These are phyloP conservation scores for Numenius arquata DNA, from an alignment of 2,113 vertebrate genomes.

Conservation along the genomic window DNA sequence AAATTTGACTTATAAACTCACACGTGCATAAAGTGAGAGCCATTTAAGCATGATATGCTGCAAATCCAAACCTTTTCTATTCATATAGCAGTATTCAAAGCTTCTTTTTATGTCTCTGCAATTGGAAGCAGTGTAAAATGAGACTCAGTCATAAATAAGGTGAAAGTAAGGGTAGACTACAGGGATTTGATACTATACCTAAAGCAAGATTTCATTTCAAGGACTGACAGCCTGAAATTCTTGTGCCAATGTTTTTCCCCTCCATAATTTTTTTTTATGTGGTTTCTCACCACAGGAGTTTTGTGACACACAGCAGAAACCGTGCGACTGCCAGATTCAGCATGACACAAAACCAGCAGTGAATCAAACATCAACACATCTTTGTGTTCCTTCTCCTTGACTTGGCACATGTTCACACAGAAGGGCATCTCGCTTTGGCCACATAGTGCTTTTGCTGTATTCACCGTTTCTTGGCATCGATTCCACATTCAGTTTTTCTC, in stretches of 20 bases:
- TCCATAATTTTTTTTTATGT: not conserved
- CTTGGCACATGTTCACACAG: not conserved
- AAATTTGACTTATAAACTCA: not conserved
- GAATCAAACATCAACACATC: not conserved
- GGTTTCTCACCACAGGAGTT: not conserved
- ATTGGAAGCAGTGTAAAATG: not conserved
- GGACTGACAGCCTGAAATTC: not conserved
- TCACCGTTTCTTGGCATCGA: not conserved
- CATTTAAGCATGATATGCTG: not conserved
- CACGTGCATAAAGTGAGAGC: not conserved
- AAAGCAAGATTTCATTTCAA: not conserved
- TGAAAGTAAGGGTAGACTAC: not conserved
- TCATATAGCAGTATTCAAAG: not conserved
- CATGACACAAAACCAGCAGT: not conserved
- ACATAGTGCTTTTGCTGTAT: not conserved
- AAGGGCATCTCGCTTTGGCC: not conserved
- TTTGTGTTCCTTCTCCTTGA: not conserved
- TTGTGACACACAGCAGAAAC: not conserved
- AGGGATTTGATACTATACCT: not conserved
- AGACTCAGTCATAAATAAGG: not conserved
- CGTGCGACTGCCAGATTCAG: not conserved
- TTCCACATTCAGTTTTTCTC: not conserved
- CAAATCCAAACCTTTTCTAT: not conserved
- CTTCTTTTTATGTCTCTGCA: not conserved
- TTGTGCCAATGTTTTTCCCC: not conserved